These are phyloP conservation scores for Mesorhabditis belari DNA, from an alignment of 2,888 invertebrate species.

Conservation along the genomic window DNA sequence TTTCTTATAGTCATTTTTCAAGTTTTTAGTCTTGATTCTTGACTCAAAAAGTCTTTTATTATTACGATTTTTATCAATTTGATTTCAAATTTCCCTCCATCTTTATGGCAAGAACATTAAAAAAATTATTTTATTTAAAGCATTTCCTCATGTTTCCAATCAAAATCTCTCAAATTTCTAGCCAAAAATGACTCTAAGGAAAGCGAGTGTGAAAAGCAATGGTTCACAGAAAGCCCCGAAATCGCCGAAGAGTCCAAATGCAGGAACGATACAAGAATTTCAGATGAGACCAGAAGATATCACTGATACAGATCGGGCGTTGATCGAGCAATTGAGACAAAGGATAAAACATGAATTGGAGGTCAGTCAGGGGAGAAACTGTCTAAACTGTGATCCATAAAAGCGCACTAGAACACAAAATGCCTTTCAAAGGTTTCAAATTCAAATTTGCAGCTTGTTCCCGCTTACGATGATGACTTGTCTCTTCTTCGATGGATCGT, in stretches of 20 bases:
- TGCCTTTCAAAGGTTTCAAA: neutral
- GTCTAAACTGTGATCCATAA: neutral
- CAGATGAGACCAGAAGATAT: neutral
- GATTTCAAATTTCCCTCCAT: too few species aligned
- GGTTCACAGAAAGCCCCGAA: too few species aligned
- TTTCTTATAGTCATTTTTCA: neutral
- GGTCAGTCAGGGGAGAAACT: neutral
- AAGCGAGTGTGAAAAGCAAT: neutral
- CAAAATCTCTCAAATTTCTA: too few species aligned
- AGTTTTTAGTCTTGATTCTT: neutral
- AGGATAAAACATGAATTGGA: slow-evolving; percentile 2
- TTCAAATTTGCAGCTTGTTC: slow-evolving; percentile 33
- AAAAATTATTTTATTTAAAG: too few species aligned
- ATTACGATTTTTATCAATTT: too few species aligned
- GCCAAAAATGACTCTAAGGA: neutral
- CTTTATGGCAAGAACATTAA: too few species aligned
- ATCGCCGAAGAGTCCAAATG: neutral
- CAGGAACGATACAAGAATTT: neutral
- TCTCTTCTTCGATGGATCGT: slow-evolving; percentile 44
- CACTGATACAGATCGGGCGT: slow-evolving; percentile 8
- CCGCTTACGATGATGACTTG: slow-evolving; percentile 36
- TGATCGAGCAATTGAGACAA: slow-evolving; percentile 15
- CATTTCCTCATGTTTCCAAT: too few species aligned
- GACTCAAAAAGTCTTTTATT: too few species aligned
- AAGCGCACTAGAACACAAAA: neutral